phyloP scores from a whole-genome alignment of 2,113 vertebrate genomes.

The Cyprinodon brontotheroides region DNA sequence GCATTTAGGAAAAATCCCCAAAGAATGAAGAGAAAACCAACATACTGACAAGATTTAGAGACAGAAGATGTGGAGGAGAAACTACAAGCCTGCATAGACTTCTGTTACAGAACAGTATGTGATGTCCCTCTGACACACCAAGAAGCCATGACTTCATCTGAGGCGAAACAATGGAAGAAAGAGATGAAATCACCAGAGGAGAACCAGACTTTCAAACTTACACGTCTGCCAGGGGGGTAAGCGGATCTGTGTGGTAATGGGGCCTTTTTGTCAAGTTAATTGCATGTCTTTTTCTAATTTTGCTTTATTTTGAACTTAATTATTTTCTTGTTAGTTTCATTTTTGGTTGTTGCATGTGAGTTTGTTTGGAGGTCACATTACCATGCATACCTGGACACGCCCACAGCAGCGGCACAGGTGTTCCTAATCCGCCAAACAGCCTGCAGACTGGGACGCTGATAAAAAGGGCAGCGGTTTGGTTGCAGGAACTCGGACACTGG shows the following conservation, averaged over 20 bases:
- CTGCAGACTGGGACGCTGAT: too few species aligned
- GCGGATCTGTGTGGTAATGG: not conserved
- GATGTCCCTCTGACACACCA: not conserved
- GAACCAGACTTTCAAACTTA: constrained; percentile 5
- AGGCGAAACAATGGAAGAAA: not conserved
- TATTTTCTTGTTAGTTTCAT: too few species aligned
- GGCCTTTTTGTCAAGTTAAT: too few species aligned
- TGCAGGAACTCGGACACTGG: too few species aligned
- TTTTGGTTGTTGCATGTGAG: too few species aligned
- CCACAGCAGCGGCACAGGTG: too few species aligned
- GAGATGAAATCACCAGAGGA: not conserved
- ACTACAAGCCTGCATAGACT: not conserved
- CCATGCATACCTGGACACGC: too few species aligned
- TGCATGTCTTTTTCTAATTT: too few species aligned
- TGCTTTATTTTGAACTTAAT: too few species aligned
- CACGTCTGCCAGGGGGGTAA: not conserved
- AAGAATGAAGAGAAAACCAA: not conserved
- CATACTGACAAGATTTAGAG: not conserved
- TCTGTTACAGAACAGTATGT: not conserved
- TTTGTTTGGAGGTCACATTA: too few species aligned
- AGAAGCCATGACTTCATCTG: not conserved
- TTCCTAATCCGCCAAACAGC: too few species aligned
- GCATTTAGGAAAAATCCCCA: not conserved
- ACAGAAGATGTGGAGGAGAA: not conserved
- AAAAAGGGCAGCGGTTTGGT: too few species aligned